These are phyloP conservation scores for Thamnaconus septentrionalis DNA, from an alignment of 2,113 vertebrate genomes.

Conservation along the genomic window DNA sequence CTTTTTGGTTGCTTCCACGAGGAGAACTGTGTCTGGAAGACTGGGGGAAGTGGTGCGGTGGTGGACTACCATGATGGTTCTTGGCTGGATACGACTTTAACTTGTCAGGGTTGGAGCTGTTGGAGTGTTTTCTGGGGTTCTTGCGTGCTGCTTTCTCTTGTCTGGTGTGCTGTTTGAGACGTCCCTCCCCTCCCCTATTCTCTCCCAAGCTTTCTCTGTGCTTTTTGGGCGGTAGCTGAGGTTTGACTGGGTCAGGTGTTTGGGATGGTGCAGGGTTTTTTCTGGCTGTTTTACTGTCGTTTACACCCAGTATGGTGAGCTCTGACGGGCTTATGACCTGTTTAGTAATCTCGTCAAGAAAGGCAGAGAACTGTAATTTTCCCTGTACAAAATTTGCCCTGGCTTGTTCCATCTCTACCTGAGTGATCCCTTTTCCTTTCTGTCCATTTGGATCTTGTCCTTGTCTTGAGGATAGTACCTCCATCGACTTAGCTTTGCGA, in stretches of 20 bases:
- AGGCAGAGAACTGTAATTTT: slow-evolving; percentile 81
- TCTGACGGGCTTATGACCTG: slow-evolving; percentile 79
- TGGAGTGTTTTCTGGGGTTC: slow-evolving; percentile 30
- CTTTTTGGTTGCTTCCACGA: slow-evolving; percentile 25
- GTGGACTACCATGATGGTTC: slow-evolving; percentile 51
- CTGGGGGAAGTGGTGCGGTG: slow-evolving; percentile 1
- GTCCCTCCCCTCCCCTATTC: slow-evolving; percentile 19
- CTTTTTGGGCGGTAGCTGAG: slow-evolving; percentile 66
- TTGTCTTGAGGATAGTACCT: slow-evolving; percentile 72
- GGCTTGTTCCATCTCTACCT: slow-evolving; percentile 39
- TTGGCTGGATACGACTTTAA: slow-evolving; percentile 29
- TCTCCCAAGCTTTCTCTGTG: slow-evolving; percentile 20
- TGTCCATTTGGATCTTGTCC: slow-evolving; percentile 31
- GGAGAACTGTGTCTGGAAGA: slow-evolving; percentile 13
- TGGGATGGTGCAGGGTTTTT: slow-evolving; percentile 10
- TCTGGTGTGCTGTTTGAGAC: slow-evolving; percentile 20
- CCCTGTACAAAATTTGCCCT: slow-evolving; percentile 65
- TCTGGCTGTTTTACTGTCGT: slow-evolving; percentile 14
- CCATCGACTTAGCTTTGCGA: slow-evolving; percentile 79
- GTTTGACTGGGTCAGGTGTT: slow-evolving; percentile 37
- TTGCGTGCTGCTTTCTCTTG: slow-evolving; percentile 23
- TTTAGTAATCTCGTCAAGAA: slow-evolving; percentile 81
- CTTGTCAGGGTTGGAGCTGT: slow-evolving; percentile 43
- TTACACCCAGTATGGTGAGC: slow-evolving; percentile 70
- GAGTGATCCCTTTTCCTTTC: slow-evolving; percentile 35